These are phyloP conservation scores for Emmelina monodactyla DNA, from an alignment of 2,888 invertebrate genomes.

Conservation along the genomic window DNA sequence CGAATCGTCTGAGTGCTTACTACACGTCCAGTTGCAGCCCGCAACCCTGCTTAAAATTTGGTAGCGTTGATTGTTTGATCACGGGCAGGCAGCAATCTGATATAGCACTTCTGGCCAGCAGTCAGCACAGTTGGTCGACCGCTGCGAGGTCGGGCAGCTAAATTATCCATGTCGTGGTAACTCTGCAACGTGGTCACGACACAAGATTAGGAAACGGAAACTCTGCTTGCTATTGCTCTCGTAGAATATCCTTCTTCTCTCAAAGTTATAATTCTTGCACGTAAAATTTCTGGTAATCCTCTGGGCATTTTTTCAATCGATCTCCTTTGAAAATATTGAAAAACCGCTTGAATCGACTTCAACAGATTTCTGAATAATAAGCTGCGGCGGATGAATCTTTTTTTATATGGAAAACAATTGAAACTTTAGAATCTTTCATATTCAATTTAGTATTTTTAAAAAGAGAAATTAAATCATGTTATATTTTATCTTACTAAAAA, in stretches of 20 bases:
- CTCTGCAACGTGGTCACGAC: not conserved
- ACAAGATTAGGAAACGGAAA: too few relatives aligned
- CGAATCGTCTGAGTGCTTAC: not conserved
- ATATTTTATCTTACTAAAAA: not conserved
- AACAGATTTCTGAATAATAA: not conserved
- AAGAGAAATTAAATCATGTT: not conserved
- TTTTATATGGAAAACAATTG: not conserved
- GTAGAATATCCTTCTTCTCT: not conserved
- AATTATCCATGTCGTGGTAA: not conserved
- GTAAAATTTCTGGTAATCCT: not conserved
- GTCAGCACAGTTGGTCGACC: not conserved
- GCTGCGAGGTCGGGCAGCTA: not conserved
- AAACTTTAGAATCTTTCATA: not conserved
- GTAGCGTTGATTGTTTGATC: not conserved
- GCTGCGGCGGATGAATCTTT: not conserved
- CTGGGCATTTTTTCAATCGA: too few relatives aligned
- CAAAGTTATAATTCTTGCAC: not conserved
- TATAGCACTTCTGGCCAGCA: not conserved
- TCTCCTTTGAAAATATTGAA: too few relatives aligned
- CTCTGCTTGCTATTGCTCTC: not conserved
- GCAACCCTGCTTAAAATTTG: too few relatives aligned
- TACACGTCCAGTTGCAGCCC: not conserved
- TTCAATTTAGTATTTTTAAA: not conserved
- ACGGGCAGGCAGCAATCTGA: not conserved
- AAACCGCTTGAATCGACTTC: not conserved